Base-by-base conservation (phyloP, 1,140 invertebrate species). In the Drosophila ananassae region DNA sequence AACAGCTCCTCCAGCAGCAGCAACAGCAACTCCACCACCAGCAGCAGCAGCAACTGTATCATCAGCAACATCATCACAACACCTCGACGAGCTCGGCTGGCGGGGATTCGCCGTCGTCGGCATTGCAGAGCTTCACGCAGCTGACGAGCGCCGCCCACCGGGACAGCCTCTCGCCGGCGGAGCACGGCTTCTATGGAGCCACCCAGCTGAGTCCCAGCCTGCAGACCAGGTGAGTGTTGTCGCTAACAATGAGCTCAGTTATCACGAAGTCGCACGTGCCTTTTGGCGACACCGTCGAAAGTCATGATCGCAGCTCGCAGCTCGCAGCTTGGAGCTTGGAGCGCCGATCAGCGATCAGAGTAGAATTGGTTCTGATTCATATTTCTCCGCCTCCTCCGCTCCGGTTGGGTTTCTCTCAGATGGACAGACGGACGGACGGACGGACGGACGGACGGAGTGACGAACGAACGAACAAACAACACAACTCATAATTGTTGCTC, bases 101-200 rank as follows among this genome's bases (percentile, higher is more conserved):
- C 5, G 87, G 78, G 13, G 90, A 91, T 32, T 92, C 91, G 2
- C 87, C 90, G 0, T 84, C 90, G 17, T 87, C 91, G 21, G 72
- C 75, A 1, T 60, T 91, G n/a, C 79, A 91, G 37, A 92, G 73
- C 58, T 92, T 91, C 52, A 92, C 91, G 13, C 91, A 92, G 34
- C 52, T 92, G 24, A 92, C 79, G 4, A 90, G 60, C 53, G 84
- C 90, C 7, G 53, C 64, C 5, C 78, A 85, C 32, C 77, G 83
- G 39, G 90, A 90, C 32, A 85, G 73, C 53, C 63, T 91, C 22
- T 82, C 85, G 13, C 85, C 90, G 34, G 84, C 81, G 24, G 89
- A 91, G 22, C 85, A 83, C 4, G 63, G 56, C 17, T 90, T 73
- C 55, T 91, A 89, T 55, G 63, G 28, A 10, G 63, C 59, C 30